These are phyloP conservation scores for Myiothlypis chrysogaster DNA, from an alignment of 2,797 vertebrate genomes.

Conservation along the genomic window DNA sequence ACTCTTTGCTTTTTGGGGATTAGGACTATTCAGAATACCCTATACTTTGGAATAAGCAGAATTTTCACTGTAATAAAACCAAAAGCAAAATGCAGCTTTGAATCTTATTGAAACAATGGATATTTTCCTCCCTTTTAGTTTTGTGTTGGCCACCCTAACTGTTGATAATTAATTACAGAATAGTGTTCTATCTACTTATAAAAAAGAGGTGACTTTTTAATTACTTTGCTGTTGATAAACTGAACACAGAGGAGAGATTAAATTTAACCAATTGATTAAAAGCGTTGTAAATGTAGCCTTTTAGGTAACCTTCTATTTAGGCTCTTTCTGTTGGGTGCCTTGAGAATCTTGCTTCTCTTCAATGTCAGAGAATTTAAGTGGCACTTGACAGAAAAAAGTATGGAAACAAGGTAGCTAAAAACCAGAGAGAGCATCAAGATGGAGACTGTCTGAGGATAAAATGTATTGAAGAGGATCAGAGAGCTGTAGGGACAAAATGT, in stretches of 20 bases:
- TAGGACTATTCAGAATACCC: not conserved
- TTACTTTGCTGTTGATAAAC: constrained; percentile 4
- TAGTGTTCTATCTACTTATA: not conserved
- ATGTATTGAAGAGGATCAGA: not conserved
- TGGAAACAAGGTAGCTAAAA: not conserved
- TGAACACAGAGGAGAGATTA: not conserved
- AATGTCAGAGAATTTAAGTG: not conserved
- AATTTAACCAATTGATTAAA: constrained; percentile 4
- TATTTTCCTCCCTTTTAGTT: not conserved
- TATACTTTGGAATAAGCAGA: not conserved
- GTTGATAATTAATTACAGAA: not conserved
- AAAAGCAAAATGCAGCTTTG: not conserved
- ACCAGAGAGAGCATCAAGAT: not conserved
- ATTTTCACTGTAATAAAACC: not conserved
- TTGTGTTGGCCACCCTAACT: not conserved
- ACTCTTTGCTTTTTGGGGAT: not conserved
- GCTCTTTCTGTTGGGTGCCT: not conserved
- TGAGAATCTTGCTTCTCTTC: not conserved
- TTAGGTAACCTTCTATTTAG: not conserved
- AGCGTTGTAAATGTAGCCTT: not conserved
- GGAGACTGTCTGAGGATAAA: not conserved
- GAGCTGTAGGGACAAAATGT: not conserved
- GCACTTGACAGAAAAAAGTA: not conserved
- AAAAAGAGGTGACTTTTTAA: not conserved
- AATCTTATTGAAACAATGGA: not conserved